phyloP scores from a whole-genome alignment of 2,888 invertebrate species.

The Patella ulyssiponensis region DNA sequence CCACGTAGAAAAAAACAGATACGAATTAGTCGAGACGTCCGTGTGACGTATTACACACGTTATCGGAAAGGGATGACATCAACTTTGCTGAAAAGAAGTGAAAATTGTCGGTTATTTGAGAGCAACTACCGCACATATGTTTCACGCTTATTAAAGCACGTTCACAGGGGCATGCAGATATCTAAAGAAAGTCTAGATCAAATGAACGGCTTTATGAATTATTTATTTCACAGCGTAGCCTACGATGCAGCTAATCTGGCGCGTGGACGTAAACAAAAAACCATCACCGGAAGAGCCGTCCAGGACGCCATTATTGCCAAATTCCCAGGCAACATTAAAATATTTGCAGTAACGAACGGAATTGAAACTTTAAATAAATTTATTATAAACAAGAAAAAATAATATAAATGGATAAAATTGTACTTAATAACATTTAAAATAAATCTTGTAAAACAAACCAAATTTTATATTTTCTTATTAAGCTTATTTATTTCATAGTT shows the following conservation, averaged over 20 bases:
- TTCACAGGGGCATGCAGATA: neutral
- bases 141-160: neutral
- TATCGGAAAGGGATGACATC: neutral
- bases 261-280: neutral
- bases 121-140: neutral
- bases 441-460: too few species aligned
- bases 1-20: neutral
- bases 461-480: too few species aligned
- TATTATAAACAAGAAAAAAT: neutral
- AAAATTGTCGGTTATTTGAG: neutral
- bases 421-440: too few species aligned
- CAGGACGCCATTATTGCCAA: neutral
- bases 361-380: conserved; percentile 4
- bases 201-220: conserved; percentile 5
- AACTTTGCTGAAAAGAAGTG: neutral
- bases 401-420: too few species aligned
- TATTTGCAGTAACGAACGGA: neutral
- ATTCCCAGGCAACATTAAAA: neutral
- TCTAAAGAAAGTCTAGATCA: neutral
- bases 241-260: neutral
- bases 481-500: too few species aligned
- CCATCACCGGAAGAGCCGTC: neutral
- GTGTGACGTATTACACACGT: neutral
- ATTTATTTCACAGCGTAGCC: neutral
- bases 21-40: neutral